Conservation (phyloP, 1,140 invertebrate species). For the Megalopta genalis region DNA sequence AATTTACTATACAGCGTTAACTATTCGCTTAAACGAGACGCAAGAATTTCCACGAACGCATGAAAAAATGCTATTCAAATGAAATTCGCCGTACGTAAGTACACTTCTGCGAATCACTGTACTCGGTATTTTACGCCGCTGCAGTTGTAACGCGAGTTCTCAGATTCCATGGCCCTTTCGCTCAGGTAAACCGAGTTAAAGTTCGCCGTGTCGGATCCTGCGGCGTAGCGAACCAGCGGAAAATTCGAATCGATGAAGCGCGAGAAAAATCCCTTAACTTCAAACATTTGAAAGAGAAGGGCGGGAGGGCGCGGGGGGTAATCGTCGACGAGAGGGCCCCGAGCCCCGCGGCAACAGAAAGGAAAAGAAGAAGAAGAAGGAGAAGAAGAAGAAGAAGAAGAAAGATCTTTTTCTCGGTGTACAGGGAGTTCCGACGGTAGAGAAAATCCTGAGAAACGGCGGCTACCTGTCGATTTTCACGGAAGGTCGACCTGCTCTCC, state of each 20-base stretch:
- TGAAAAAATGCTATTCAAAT: no score
- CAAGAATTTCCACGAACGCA: no score
- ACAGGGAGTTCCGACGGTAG: neutral
- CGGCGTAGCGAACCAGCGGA: constrained; percentile 4
- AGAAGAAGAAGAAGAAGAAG: neutral
- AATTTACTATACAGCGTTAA: no score
- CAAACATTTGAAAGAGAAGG: constrained; percentile 7
- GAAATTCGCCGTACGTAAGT: no score
- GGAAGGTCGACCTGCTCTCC: constrained; percentile 31
- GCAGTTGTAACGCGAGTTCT: neutral
- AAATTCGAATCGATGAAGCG: constrained; percentile 39
- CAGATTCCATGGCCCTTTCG: constrained; percentile 24
- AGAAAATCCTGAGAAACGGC: constrained; percentile 38
- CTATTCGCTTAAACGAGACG: no score
- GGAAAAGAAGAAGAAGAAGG: neutral
- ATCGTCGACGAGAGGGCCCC: neutral
- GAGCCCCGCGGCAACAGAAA: no score
- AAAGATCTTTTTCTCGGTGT: neutral
- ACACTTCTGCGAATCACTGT: no score
- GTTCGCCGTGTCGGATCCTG: neutral
- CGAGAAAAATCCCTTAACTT: constrained; percentile 38
- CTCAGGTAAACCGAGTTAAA: neutral
- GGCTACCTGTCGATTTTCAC: constrained; percentile 68
- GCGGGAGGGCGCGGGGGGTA: neutral
- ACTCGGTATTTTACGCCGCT: no score